Evolutionary conservation across 2,113 vertebrate species (phyloP).

Genomic region (Gymnobelideus leadbeateri): DNA sequence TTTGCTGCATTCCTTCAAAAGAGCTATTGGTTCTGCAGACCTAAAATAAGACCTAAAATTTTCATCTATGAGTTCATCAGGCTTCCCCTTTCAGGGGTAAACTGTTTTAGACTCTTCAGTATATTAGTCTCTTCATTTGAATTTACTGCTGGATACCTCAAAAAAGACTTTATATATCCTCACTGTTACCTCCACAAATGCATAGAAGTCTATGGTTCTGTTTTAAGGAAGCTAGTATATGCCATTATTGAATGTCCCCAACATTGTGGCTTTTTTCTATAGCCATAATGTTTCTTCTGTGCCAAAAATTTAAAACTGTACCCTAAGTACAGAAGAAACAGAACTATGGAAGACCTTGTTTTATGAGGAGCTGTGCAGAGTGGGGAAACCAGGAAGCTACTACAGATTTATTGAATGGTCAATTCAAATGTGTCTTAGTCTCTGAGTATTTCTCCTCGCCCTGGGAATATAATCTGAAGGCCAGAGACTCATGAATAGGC

Average conservation of each 20-base stretch:
- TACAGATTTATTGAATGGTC: not conserved
- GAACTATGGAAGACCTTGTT: constrained; percentile 44
- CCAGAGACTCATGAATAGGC: constrained; percentile 54
- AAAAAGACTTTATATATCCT: constrained; percentile 71
- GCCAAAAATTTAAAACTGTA: constrained; percentile 75
- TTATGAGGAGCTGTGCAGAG: constrained; percentile 35
- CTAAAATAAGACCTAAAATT: constrained; percentile 52
- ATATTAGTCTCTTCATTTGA: constrained; percentile 63
- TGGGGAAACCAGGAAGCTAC: not conserved
- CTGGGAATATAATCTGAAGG: constrained; percentile 35
- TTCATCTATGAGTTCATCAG: constrained; percentile 47
- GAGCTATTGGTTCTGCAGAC: constrained; percentile 68
- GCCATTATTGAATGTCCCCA: constrained; percentile 72
- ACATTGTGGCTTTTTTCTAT: constrained; percentile 71
- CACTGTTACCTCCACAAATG: constrained; percentile 53
- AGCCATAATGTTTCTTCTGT: constrained; percentile 74
- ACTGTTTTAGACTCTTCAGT: constrained; percentile 53
- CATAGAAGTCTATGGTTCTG: constrained; percentile 71
- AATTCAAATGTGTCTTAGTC: not conserved
- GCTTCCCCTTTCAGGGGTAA: constrained; percentile 55
- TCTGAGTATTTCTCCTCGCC: not conserved
- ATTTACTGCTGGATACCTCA: constrained; percentile 69
- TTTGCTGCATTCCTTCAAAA: constrained; percentile 76
- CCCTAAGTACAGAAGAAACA: constrained; percentile 56
- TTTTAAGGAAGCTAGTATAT: constrained; percentile 68